Evolutionary conservation across 1,140 invertebrate genomes (phyloP), one percentile per base, ranked within the genome.

Genomic region (Drosophila neocordata): DNA sequence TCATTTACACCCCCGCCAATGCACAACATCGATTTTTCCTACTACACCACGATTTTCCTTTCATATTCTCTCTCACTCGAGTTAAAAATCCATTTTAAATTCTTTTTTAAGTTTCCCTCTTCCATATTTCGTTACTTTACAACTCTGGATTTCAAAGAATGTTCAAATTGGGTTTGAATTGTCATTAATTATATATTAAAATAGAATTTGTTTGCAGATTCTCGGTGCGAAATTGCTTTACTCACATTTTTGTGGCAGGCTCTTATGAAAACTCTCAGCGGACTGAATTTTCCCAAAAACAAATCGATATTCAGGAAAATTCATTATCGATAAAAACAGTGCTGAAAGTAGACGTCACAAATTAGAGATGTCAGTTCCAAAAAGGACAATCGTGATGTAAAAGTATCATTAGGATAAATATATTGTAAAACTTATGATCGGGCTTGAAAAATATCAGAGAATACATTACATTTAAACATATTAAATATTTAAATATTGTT

Each of bases 191-290:
- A 11, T 20, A 20, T 48, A 48, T 48, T 48, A 11, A 48, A 48
- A 48, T 11, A 48, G 15, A 48, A 20, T 20, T 44, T 48, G 41
- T 48, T 48, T 48, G 15, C 6, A 2, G 2, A 13, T 44, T 3
- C 15, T 44, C 1, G 8, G 2, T 18, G 15, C 9, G 4, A 48
- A 81, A 71, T 69, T 44, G 72, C 68, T 74, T 81, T 87, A 79
- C 81, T 85, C 81, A 87, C 82, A 81, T 85, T 85, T 65, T 87
- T 85, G 77, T 64, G 80, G 73, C 70, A 74, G 62, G 51, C 82
- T 85, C 77, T 85, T 87, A 85, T 85, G 81, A 84, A 84, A 84
- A 84, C 68, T 81, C 81, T 85, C 67, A 73, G 41, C 15, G 18
- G 15, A 53, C 57, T 72, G 34, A 34, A 20, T 70, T 52, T 51